Base-by-base conservation (phyloP, 2,113 vertebrate species). In the Eulacestoma nigropectus region DNA sequence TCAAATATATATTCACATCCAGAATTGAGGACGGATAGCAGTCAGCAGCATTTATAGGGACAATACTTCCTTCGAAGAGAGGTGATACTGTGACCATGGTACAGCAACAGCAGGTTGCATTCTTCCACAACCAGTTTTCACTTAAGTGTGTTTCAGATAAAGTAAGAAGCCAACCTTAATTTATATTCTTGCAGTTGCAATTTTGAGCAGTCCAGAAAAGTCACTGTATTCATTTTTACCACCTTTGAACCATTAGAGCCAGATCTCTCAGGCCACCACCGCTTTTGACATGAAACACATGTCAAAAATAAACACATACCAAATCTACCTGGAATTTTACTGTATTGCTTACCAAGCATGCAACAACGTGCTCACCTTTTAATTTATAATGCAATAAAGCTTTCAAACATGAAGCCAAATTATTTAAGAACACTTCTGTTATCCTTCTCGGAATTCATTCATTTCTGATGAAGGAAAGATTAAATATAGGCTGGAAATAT, bases 381-480 rank as follows among this genome's bases (percentile, higher is more conserved):
- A 69, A 95, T 95, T 95, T 79, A 87, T 26, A 95, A 91, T 47
- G 89, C 67, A 74, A 89, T 89, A 94, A 91, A 87, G 80, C 87
- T 85, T 93, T 91, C 89, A 47, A 96, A 89, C 91, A 84, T 9
- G 22, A 56, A 93, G 94, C 63, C 95, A 96, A 95, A 93, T 91
- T 89, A 95, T 94, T 92, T 91, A 91, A 95, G 91, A 95, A 91
- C 67, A 52, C 56, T 95, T 87, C 70, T 92, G 93, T 67, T 95
- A 89, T 68, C 74, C 74, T 87, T 76, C 88, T 90, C 52, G 73
- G 76, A 94, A 95, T 76, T 79, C 89, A 93, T 89, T 95, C 81
- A 73, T 41, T 95, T 84, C 94, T 90, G 83, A 93, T 92, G 90
- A 96, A 94, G 86, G 83, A 55, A 90, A 84, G 92, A 94, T 96